These are phyloP conservation scores for Spongia lamella DNA, from an alignment of 37 sponge, comb jelly and placozoan genomes.

Conservation along the genomic window DNA sequence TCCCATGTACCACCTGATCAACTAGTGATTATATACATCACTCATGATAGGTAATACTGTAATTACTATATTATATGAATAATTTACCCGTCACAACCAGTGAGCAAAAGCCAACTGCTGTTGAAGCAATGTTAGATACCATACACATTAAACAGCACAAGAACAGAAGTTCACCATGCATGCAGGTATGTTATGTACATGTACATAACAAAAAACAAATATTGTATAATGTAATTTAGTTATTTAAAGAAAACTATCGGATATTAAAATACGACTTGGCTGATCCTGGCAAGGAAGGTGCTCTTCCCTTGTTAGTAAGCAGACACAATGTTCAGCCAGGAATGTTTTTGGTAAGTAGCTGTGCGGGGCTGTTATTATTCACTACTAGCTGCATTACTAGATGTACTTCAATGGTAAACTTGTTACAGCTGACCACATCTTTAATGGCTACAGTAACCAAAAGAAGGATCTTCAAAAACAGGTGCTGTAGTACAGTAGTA, in stretches of 20 bases:
- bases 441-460: slow-evolving; percentile 93
- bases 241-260: slow-evolving; percentile 64
- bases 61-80: not conserved
- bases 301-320: slow-evolving; percentile 53
- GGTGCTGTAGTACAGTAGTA: slow-evolving; percentile 33
- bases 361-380: not conserved
- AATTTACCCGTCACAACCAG: slow-evolving; percentile 15
- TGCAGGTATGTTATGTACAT: slow-evolving; percentile 34
- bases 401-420: slow-evolving; percentile 80
- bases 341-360: slow-evolving; percentile 76
- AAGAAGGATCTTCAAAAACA: slow-evolving; percentile 90
- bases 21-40: slow-evolving; percentile 70
- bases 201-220: not conserved
- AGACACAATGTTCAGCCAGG: slow-evolving; percentile 84
- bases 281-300: not conserved
- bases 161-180: slow-evolving; percentile 62
- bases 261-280: slow-evolving; percentile 85
- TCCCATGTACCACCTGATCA: slow-evolving; percentile 72
- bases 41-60: slow-evolving; percentile 47
- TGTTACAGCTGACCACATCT: slow-evolving; percentile 77
- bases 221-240: too few species aligned
- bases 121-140: slow-evolving; percentile 76
- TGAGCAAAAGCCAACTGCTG: slow-evolving; percentile 41
- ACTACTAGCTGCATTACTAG: slow-evolving; percentile 31
- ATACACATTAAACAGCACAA: slow-evolving; percentile 64